phyloP scores from a whole-genome alignment of 2,113 vertebrate species.

The Donacobius atricapilla region DNA sequence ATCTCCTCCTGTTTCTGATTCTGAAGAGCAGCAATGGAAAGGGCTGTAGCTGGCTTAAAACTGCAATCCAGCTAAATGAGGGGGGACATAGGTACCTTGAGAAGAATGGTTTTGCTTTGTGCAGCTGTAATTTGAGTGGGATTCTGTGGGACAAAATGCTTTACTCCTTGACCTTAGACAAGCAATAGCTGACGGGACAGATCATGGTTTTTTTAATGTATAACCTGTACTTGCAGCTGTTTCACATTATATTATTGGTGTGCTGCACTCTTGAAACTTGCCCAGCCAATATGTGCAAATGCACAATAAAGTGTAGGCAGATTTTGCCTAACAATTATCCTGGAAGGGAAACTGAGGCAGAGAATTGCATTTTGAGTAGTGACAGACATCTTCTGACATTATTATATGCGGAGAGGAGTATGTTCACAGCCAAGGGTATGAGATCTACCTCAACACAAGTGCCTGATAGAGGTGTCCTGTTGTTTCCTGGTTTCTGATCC shows the following conservation, averaged over 20 bases:
- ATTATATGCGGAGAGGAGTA: background rate
- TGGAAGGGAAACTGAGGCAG: background rate
- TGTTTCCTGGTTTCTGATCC: background rate
- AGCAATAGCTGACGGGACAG: background rate
- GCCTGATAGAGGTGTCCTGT: background rate
- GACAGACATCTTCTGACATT: background rate
- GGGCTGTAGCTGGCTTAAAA: background rate
- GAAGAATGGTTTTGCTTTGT: background rate
- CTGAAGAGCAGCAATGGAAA: background rate
- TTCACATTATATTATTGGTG: background rate
- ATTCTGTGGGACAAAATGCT: background rate
- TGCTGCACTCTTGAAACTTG: background rate
- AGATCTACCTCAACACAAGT: background rate
- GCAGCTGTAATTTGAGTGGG: background rate
- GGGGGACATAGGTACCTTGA: background rate
- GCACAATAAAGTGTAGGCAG: background rate
- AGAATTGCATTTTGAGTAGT: background rate
- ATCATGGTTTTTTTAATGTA: fast-evolving
- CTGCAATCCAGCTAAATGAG: background rate
- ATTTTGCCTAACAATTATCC: background rate
- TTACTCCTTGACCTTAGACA: background rate
- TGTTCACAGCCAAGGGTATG: background rate
- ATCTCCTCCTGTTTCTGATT: background rate
- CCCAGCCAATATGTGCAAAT: background rate
- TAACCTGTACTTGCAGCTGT: background rate